Conservation (phyloP, 2,888 invertebrate genomes). For the Spisula solida region DNA sequence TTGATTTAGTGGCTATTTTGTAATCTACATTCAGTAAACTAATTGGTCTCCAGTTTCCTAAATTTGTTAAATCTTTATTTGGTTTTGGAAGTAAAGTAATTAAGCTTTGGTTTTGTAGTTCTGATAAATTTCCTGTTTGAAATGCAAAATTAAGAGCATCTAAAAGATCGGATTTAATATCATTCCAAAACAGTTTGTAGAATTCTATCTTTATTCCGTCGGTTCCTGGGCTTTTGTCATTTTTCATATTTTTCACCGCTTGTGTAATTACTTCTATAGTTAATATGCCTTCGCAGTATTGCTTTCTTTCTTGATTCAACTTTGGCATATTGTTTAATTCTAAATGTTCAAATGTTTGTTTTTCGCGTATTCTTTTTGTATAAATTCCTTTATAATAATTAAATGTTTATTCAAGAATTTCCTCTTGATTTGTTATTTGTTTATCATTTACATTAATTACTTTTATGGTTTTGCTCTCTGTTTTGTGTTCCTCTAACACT, state of each 20-base stretch:
- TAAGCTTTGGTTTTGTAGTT: constrained; percentile 25
- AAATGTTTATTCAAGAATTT: no score
- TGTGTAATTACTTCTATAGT: no score
- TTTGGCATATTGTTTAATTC: no score
- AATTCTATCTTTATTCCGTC: constrained; percentile 37
- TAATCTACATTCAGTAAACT: constrained; percentile 31
- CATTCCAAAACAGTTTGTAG: constrained; percentile 26
- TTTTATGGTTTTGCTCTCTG: no score
- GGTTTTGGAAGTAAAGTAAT: constrained; percentile 31
- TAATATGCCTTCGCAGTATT: no score
- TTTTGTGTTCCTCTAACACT: no score
- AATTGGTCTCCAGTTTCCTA: constrained; percentile 33
- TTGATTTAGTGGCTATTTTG: constrained; percentile 33
- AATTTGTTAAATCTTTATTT: background rate
- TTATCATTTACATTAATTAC: no score
- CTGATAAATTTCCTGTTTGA: background rate
- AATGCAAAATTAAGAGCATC: constrained; percentile 9
- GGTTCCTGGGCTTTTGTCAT: constrained; percentile 40
- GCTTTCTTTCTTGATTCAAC: no score
- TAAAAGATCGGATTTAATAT: constrained; percentile 21
- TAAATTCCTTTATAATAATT: no score
- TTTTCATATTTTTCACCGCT: constrained; percentile 29
- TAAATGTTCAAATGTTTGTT: no score
- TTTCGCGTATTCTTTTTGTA: no score
- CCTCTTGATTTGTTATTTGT: no score